Conservation (phyloP, 2,888 invertebrate genomes). For the Helicoverpa assulta region DNA sequence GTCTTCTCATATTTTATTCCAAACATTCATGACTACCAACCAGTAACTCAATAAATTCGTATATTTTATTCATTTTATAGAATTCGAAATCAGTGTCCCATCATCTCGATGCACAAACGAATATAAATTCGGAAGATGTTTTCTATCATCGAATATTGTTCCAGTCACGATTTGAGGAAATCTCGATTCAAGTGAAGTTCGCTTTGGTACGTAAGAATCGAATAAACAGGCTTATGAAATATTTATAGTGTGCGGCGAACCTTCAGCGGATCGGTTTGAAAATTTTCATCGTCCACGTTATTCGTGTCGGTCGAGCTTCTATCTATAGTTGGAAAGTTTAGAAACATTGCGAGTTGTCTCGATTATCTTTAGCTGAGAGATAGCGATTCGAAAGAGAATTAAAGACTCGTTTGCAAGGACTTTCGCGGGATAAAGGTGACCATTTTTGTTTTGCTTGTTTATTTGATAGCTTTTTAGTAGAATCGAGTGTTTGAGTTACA, state of each 20-base stretch:
- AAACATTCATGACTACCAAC: constrained; percentile 8
- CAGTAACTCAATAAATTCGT: constrained; percentile 25
- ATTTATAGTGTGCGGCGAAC: constrained; percentile 57
- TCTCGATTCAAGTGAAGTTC: constrained; percentile 64
- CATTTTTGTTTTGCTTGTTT: neutral
- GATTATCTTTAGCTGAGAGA: constrained; percentile 27
- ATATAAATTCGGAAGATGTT: constrained; percentile 61
- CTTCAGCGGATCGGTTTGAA: constrained; percentile 28
- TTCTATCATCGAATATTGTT: constrained; percentile 63
- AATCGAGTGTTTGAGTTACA: neutral
- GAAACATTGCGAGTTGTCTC: constrained; percentile 25
- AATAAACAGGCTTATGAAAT: constrained; percentile 67
- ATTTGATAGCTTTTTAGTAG: neutral
- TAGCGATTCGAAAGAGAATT: constrained; percentile 28
- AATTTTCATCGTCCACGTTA: constrained; percentile 19
- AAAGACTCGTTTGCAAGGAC: constrained; percentile 28
- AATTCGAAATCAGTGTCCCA: constrained; percentile 47
- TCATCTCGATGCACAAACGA: constrained; percentile 51
- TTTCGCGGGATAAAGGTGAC: constrained; percentile 8
- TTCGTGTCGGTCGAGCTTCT: constrained; percentile 19
- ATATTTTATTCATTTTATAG: constrained; percentile 47
- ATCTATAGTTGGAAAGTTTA: constrained; percentile 37
- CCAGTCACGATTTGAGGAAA: constrained; percentile 63
- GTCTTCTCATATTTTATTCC: too few relatives aligned
- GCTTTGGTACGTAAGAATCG: constrained; percentile 64